Base-by-base conservation (phyloP, 2,797 vertebrate species). In the Manis crassicaudata region DNA sequence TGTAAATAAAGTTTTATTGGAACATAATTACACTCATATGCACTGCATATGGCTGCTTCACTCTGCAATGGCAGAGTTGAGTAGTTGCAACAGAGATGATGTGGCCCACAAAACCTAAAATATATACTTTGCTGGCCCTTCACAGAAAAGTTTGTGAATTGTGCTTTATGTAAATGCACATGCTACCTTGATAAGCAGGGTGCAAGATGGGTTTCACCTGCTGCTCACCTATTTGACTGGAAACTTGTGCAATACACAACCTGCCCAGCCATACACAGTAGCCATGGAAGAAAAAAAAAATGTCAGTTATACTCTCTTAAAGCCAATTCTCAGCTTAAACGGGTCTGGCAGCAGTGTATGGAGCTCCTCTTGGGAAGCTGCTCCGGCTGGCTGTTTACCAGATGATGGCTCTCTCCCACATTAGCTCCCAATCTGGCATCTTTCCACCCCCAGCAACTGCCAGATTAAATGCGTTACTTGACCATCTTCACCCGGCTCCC, bases 401-500 rank as follows among this genome's bases (percentile, higher is more conserved):
- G 97, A 95, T 95, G 98, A 95, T 20, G 85, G 96, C 96, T 97
- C 93, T 95, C 94, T 98, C 98, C 98, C 97, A 95, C 98, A 97
- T 98, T 97, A 98, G 98, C 88, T 98, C 97, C 98, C 96, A 96
- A 97, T 98, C 96, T 98, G 98, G 98, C 98, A 97, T 96, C 90
- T 96, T 98, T 98, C 98, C 98, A 98, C 98, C 98, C 98, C 97
- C 96, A 98, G 98, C 98, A 98, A 98, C 98, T 98, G 98, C 98
- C 98, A 98, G 98, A 98, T 98, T 99, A 99, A 98, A 98, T 98
- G 98, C 98, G 94, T 98, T 98, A 97, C 98, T 98, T 98, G 98
- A 98, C 98, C 99, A 98, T 99, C 98, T 98, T 99, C 99, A 99
- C 98, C 99, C 98, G 96, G 96, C 97, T 97, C 98, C 98, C 99